Evolutionary conservation across 2,113 vertebrate genomes (phyloP).

Genomic region (Xyrauchen texanus): DNA sequence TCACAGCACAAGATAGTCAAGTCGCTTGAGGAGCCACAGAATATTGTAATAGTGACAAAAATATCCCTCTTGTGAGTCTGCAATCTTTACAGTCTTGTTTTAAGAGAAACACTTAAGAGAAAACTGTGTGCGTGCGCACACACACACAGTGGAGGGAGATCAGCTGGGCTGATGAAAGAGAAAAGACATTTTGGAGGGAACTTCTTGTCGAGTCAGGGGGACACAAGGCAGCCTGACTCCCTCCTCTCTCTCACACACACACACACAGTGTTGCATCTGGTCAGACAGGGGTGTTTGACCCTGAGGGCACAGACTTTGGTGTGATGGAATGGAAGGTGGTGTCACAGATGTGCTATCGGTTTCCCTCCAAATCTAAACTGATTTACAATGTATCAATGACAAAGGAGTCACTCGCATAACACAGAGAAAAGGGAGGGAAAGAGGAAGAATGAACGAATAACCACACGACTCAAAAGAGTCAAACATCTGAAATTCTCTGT

Average conservation of each 20-base stretch:
- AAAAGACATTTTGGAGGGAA: slow-evolving; percentile 59
- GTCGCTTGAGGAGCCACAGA: neutral
- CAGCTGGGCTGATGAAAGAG: slow-evolving; percentile 34
- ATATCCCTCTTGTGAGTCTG: neutral
- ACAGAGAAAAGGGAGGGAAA: neutral
- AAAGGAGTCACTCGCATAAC: slow-evolving; percentile 42
- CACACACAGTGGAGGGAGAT: slow-evolving; percentile 27
- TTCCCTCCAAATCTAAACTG: slow-evolving; percentile 53
- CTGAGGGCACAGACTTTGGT: slow-evolving; percentile 33
- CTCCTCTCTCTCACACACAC: slow-evolving; percentile 48
- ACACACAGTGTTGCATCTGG: slow-evolving; percentile 43
- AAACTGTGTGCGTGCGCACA: too few relatives aligned
- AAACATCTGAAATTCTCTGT: too few relatives aligned
- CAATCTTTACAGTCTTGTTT: slow-evolving; percentile 1
- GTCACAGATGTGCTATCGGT: slow-evolving; percentile 43
- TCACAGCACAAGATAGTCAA: neutral
- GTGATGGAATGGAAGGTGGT: slow-evolving; percentile 12
- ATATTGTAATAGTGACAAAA: slow-evolving; percentile 11
- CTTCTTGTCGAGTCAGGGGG: slow-evolving; percentile 51
- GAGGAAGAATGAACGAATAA: neutral
- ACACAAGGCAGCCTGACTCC: slow-evolving; percentile 45
- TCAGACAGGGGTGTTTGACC: slow-evolving; percentile 64
- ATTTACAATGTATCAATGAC: slow-evolving; percentile 41
- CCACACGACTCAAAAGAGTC: neutral
- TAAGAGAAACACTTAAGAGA: too few relatives aligned